Percentiles rank a stretch among this genome's conserved stretches.
phyloP scores from a whole-genome alignment of 1,140 invertebrate species.

The Neotoxoptera formosana region DNA sequence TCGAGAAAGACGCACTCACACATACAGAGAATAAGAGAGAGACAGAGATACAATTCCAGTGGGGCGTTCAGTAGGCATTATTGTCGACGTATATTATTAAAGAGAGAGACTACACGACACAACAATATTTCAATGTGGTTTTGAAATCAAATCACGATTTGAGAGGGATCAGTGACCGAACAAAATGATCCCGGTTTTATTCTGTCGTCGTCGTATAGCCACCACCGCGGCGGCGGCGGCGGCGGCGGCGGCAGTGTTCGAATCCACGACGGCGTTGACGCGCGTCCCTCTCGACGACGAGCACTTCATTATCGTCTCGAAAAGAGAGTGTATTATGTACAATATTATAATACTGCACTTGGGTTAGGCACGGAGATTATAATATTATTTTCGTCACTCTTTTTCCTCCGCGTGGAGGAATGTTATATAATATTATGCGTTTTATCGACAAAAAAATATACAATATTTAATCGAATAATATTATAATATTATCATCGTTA shows the following conservation, averaged over 20 bases:
- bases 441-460: too few relatives aligned
- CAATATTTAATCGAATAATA: too few relatives aligned
- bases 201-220: not conserved
- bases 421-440: too few relatives aligned
- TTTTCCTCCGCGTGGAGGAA: not conserved
- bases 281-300: not conserved
- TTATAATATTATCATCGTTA: too few relatives aligned
- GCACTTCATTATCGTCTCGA: not conserved
- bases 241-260: too few relatives aligned
- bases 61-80: not conserved
- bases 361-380: not conserved
- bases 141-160: not conserved
- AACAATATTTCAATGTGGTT: not conserved
- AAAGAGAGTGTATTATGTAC: not conserved
- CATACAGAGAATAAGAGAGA: too few relatives aligned
- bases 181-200: not conserved
- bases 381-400: not conserved
- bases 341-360: not conserved
- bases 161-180: conserved; percentile 7
- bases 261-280: not conserved
- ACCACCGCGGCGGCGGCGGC: not conserved
- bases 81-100: not conserved
- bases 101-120: not conserved
- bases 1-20: not conserved
- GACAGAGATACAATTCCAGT: not conserved